Percentiles rank a stretch among this genome's conserved stretches.
Conservation (phyloP, 2,113 vertebrate genomes). For the Thunnus thynnus region DNA sequence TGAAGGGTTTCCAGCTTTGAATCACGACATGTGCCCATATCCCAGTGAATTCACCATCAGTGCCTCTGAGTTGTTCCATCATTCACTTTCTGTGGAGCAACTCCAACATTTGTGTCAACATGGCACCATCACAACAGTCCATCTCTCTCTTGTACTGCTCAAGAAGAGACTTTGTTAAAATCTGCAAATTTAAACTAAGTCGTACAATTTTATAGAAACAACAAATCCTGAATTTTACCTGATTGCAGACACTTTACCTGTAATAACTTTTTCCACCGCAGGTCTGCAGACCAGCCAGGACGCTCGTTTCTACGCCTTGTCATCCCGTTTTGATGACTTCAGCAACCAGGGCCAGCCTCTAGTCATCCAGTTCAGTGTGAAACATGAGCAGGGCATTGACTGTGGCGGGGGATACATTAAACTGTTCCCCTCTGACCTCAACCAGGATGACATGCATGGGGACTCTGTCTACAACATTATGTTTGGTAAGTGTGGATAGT, state of each 20-base stretch:
- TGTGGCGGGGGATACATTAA: slow-evolving; percentile 88
- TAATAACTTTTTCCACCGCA: slow-evolving; percentile 41
- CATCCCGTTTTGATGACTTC: slow-evolving; percentile 86
- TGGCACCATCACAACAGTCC: slow-evolving; percentile 3
- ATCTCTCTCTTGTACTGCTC: background rate
- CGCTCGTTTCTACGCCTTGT: slow-evolving; percentile 86
- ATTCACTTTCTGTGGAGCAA: slow-evolving; percentile 11
- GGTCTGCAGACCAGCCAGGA: slow-evolving; percentile 87
- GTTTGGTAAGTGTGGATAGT: slow-evolving; percentile 81
- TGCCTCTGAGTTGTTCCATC: slow-evolving; percentile 12
- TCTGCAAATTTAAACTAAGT: background rate
- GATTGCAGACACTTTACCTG: background rate
- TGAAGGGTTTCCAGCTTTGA: background rate
- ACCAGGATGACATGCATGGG: slow-evolving; percentile 86
- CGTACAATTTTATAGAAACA: background rate
- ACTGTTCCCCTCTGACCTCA: slow-evolving; percentile 87
- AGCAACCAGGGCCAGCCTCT: slow-evolving; percentile 86
- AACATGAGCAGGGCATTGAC: slow-evolving; percentile 88
- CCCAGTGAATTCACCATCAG: slow-evolving; percentile 1
- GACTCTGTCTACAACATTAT: slow-evolving; percentile 88
- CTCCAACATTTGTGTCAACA: slow-evolving; percentile 4
- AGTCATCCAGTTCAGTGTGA: slow-evolving; percentile 88
- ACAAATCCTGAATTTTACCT: background rate
- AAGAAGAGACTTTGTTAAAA: background rate
- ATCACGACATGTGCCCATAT: background rate